Percentiles rank a stretch among this genome's conserved stretches.
Evolutionary conservation across 92 coral and sea anemone species (phyloP).

Genomic region (Zoanthus solanderi): DNA sequence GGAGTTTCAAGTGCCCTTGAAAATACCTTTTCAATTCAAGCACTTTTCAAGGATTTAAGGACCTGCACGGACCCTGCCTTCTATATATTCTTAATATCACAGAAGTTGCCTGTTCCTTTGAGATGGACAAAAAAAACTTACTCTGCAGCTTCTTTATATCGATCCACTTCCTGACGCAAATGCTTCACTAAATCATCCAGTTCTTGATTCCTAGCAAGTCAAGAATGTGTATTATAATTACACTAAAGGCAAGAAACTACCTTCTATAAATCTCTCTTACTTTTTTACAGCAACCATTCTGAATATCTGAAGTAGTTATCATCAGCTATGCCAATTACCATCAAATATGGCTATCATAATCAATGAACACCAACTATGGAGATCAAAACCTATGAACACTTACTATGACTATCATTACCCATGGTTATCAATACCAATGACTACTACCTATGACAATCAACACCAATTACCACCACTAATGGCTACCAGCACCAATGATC

Average conservation of each 20-base stretch:
- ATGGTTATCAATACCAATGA: background rate
- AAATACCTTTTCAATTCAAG: too few species aligned
- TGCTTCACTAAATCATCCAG: conserved; percentile 89
- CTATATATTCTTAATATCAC: too few species aligned
- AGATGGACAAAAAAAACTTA: conserved; percentile 45
- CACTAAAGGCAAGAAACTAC: background rate
- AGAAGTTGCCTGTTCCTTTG: too few species aligned
- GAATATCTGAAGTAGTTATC: background rate
- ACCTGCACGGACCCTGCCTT: too few species aligned
- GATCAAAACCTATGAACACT: background rate
- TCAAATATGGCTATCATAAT: background rate
- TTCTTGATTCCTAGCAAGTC: conserved; percentile 79
- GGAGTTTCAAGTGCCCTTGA: too few species aligned
- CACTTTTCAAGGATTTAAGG: too few species aligned
- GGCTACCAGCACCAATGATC: background rate
- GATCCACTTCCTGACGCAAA: conserved; percentile 87
- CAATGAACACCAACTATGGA: background rate
- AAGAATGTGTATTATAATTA: background rate
- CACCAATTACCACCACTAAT: background rate
- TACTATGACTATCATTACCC: background rate
- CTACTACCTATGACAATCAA: too few species aligned
- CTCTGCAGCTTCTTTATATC: conserved; percentile 95
- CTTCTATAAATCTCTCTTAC: background rate
- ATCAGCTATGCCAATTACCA: background rate
- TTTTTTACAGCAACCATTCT: too few species aligned